Base-by-base conservation (phyloP, 2,888 invertebrate genomes). In the Patella caerulea region DNA sequence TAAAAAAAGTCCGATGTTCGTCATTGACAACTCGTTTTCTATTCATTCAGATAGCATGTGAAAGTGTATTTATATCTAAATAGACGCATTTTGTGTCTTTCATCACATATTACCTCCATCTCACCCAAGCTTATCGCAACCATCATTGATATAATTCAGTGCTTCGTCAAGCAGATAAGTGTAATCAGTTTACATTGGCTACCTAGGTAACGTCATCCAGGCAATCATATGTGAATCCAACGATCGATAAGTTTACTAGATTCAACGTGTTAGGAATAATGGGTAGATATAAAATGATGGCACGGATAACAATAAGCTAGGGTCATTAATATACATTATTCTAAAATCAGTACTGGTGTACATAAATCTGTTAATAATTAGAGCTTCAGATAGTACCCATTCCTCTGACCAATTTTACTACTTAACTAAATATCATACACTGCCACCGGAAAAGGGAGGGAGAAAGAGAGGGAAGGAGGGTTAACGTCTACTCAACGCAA, bases 81-180 rank as follows among this genome's bases (percentile, higher is more conserved):
- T 45, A 45, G 7, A 45, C 45, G 45, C 45, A 45, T 45, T 45
- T 45, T 45, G 45, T 45, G 45, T 45, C 45, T 45, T 45, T 45
- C 45, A 9, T 45, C 45, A 45, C 45, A 45, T 45, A 45, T 65
- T 65, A 65, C 19, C 65, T 24, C 65, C 19, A 65, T 65, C 65
- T 24, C 24, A 65, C 19, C 65, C 19, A 24, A 19, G 65, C 65
- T 65, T 65, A 65, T 65, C 65, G 24, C 9, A 14, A 11, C 65
- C 65, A 65, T 65, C 24, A 65, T 65, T 65, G 11, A 19, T 65
- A 65, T 65, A 65, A 65, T 65, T 24, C 65, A 24, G 19, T 65
- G 65, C 65, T 65, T 65, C 65, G 65, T 65, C 65, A 65, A 65
- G 65, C 65, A 65, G 19, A 65, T 65, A 65, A 65, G 65, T 65